Percentiles rank a stretch among this genome's conserved stretches.
Conservation (phyloP, 2,888 invertebrate genomes). For the Phytoseiulus persimilis region DNA sequence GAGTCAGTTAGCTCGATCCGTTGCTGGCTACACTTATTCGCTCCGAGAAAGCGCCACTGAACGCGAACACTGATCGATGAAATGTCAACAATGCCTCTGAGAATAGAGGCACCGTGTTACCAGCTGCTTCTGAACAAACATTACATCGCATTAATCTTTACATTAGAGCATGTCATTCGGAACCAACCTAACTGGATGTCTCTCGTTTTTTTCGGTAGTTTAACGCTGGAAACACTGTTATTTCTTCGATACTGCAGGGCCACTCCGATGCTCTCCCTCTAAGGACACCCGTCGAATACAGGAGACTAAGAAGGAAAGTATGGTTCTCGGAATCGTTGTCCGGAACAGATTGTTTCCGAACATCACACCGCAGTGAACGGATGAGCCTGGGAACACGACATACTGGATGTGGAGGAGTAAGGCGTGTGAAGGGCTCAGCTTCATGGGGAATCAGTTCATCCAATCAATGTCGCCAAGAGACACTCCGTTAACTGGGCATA, state of each 20-base stretch:
- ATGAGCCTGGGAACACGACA: no score
- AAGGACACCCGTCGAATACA: no score
- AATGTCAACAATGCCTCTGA: slow-evolving; percentile 5
- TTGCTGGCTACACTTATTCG: not conserved
- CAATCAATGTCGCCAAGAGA: not conserved
- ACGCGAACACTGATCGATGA: not conserved
- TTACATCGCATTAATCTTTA: not conserved
- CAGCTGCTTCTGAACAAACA: not conserved
- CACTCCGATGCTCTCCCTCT: no score
- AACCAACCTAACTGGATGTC: not conserved
- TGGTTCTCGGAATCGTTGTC: no score
- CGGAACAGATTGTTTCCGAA: no score
- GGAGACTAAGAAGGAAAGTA: no score
- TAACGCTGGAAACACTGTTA: no score
- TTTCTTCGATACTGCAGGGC: no score
- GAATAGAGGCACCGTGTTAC: not conserved
- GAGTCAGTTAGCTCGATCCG: not conserved
- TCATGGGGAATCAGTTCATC: no score
- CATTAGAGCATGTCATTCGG: not conserved
- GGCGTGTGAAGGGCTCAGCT: no score
- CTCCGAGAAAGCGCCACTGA: not conserved
- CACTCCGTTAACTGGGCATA: not conserved
- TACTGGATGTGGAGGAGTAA: no score
- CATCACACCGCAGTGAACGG: no score
- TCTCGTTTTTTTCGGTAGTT: not conserved